phyloP scores from a whole-genome alignment of 2,113 vertebrate genomes.

The Chaetodon auriga region DNA sequence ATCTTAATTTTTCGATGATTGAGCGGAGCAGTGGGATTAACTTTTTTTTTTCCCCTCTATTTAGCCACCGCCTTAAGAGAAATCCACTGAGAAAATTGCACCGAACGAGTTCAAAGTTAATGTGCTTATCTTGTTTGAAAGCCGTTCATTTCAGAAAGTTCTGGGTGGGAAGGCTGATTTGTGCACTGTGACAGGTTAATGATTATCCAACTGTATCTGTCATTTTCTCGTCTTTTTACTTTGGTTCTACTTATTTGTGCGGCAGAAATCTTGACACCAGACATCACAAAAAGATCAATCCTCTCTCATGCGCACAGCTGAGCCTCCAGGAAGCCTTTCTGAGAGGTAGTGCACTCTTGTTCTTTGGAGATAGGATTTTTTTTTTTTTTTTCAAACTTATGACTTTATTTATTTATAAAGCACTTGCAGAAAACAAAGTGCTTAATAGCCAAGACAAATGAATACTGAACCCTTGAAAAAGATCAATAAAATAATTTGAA shows the following conservation, averaged over 20 bases:
- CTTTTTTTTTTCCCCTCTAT: constrained; percentile 10
- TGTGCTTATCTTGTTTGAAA: constrained; percentile 60
- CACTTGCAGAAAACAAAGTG: constrained; percentile 13
- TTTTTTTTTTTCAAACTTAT: neutral
- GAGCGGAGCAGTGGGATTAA: constrained; percentile 34
- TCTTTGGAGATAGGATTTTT: constrained; percentile 21
- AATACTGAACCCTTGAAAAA: constrained; percentile 5
- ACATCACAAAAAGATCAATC: constrained; percentile 53
- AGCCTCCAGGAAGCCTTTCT: constrained; percentile 34
- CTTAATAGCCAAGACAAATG: constrained; percentile 13
- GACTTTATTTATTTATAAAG: constrained; percentile 15
- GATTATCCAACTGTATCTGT: constrained; percentile 56
- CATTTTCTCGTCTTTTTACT: constrained; percentile 50
- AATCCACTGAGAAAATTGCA: constrained; percentile 42
- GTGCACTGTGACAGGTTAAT: constrained; percentile 64
- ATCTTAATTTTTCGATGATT: constrained; percentile 40
- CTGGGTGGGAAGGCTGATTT: constrained; percentile 48
- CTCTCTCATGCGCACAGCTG: constrained; percentile 40
- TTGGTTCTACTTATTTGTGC: constrained; percentile 49
- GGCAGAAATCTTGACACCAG: constrained; percentile 54
- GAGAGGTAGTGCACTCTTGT: neutral
- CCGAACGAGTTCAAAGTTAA: constrained; percentile 46
- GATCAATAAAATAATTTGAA: constrained; percentile 19
- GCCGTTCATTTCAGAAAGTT: constrained; percentile 49
- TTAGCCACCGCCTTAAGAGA: constrained; percentile 33